A percentile compares a stretch with the other conserved stretches of the same genome.
Evolutionary conservation across 2,888 invertebrate genomes (phyloP).

Genomic region (Parascotia fuliginaria): DNA sequence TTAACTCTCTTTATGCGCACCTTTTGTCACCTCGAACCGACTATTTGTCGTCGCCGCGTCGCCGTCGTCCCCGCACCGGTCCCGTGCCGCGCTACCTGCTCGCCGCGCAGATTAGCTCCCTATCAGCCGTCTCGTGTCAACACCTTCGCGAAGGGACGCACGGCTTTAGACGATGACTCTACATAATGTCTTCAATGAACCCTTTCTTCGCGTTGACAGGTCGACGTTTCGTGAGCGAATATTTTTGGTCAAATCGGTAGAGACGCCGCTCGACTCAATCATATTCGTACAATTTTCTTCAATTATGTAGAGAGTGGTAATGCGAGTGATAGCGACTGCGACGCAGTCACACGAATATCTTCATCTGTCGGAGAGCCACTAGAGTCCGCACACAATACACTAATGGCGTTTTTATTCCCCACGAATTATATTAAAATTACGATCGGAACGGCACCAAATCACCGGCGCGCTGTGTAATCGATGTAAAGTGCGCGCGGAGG

Average conservation of each 20-base stretch:
- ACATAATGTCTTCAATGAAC: slow-evolving; percentile 46
- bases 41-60: slow-evolving; percentile 1
- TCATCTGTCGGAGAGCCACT: slow-evolving; percentile 25
- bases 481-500: slow-evolving; percentile 45
- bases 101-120: slow-evolving; percentile 7
- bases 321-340: slow-evolving; percentile 15
- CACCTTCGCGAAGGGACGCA: slow-evolving; percentile 63
- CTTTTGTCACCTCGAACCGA: slow-evolving; percentile 55
- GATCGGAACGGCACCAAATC: slow-evolving; percentile 59
- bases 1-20: slow-evolving; percentile 66
- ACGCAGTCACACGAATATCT: slow-evolving; percentile 44
- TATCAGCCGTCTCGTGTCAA: slow-evolving; percentile 18
- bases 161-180: slow-evolving; percentile 62
- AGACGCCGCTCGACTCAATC: slow-evolving; percentile 9
- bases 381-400: slow-evolving; percentile 48
- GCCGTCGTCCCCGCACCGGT: too few species aligned
- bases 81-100: slow-evolving; percentile 4
- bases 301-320: slow-evolving; percentile 16
- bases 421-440: slow-evolving; percentile 63
- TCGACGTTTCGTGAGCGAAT: not conserved
- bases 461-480: slow-evolving; percentile 50
- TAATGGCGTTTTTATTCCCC: slow-evolving; percentile 50
- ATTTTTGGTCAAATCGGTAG: not conserved
- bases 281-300: slow-evolving; percentile 20
- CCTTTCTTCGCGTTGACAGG: slow-evolving; percentile 5